Base-by-base conservation (phyloP, 2,888 invertebrate genomes). In the Himalopsyche kuldschensis region DNA sequence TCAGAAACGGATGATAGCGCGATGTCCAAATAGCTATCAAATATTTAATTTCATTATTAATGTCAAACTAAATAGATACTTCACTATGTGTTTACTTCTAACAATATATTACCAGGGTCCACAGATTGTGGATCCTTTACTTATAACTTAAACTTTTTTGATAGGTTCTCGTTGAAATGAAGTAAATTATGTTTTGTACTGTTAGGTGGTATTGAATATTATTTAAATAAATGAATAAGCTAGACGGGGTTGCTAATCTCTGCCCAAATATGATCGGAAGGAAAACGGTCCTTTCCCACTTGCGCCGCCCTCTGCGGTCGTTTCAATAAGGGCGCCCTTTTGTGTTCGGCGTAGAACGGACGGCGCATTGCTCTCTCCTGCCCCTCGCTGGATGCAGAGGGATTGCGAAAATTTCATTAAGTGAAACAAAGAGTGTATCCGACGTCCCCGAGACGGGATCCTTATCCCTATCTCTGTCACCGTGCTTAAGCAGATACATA, bases 341-440 rank as follows among this genome's bases (percentile, higher is more conserved):
- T 41, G 35, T 76, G 35, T 41, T 5, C n/a, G 17, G n/a, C 76
- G 32, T 27, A n/a, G 8, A 3, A 20, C 24, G 32, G n/a, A n/a
- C 76, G 3, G n/a, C 76, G 20, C 76, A 20, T 35, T 3, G 41
- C 15, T 15, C 15, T 41, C 31, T 20, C 35, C 4, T 4, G 3
- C 11, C 20, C 69, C 24, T 15, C 5, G 30, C 15, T 69, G 27
- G 69, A 10, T 15, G 15, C 20, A 27, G 20, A n/a, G 76, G 31
- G 20, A 76, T 20, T 76, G 76, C n/a, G 76, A 76, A 76, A 76
- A 76, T 76, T 76, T 76, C 76, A 76, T 76, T 76, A 76, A 76
- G 76, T n/a, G 76, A 76, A 76, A 76, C 76, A 76, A 76, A 76
- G 76, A 76, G 41, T 35, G 76, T 32, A 27, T 35, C 35, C 41